Evolutionary conservation across 2,888 invertebrate genomes (phyloP), one percentile per base, ranked within the genome.

Genomic region (Apomyelois bistriatella): DNA sequence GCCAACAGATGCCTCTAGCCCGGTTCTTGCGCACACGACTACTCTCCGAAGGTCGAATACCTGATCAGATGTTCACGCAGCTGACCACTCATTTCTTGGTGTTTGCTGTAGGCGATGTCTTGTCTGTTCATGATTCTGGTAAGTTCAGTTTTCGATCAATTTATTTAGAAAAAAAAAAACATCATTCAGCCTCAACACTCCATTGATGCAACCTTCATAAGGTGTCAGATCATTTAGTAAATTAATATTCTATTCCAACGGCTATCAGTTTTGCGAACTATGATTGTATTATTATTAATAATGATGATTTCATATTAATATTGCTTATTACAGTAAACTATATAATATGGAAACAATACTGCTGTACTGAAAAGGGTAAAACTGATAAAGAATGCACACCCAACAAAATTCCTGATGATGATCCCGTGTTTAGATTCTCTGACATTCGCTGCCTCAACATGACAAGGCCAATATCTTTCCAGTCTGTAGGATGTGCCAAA

Each of bases 101-200:
- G 2, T 74, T 71, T 36, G 59, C 69, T 57, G 55, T 72, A 0
- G 60, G 61, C 3, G 79, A 79, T 58, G 51, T 74, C 0, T 59
- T 70, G 1, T 74, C 76, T 9, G 56, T 72, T 16, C 76, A 79
- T 15, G 81, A 80, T 58, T 75, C 77, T 52, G 59, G 80, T 80
- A 65, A 62, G 43, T 8, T 12, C 22, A 22, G 22, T 22, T 22
- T 5, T 22, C 5, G 22, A 22, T 22, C 22, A 22, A 3, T 22
- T 22, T 22, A 22, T 22, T 22, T 22, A 3, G 22, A 2, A 22
- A 22, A n/a, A n/a, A n/a, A n/a, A n/a, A n/a, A n/a, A n/a, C n/a
- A n/a, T n/a, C n/a, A n/a, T n/a, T 22, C 22, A 22, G 22, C 22
- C 22, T 3, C 22, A 22, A 22, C 3, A 22, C 22, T 22, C 22